phyloP scores from a whole-genome alignment of 1,140 invertebrate genomes.

The Drosophila tropicalis region DNA sequence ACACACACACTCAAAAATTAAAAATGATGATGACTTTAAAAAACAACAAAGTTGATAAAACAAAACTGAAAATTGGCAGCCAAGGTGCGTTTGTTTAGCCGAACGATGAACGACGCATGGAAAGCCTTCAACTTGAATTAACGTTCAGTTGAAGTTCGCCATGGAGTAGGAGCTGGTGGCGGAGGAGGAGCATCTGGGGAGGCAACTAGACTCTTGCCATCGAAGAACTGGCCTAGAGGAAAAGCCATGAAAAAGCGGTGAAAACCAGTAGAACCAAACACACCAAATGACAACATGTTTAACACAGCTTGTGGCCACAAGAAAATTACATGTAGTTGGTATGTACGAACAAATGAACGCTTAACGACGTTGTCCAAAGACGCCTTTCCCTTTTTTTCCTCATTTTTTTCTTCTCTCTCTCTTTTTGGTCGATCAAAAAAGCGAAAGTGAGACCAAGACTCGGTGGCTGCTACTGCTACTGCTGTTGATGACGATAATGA shows the following conservation, averaged over 20 bases:
- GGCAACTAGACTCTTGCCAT: slow-evolving; percentile 5
- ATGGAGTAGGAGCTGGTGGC: background rate
- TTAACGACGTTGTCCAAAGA: slow-evolving; percentile 49
- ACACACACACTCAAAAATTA: background rate
- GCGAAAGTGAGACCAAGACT: slow-evolving; percentile 13
- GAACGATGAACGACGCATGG: slow-evolving; percentile 13
- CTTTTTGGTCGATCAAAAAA: slow-evolving; percentile 18
- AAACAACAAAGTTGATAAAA: slow-evolving; percentile 45
- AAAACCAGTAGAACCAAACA: slow-evolving; percentile 7
- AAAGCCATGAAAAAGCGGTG: slow-evolving; percentile 11
- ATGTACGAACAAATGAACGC: slow-evolving; percentile 24
- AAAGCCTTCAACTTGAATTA: slow-evolving; percentile 72
- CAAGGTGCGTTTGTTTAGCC: slow-evolving; percentile 73
- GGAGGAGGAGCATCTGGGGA: background rate
- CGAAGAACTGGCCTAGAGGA: slow-evolving; percentile 17
- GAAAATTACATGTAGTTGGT: slow-evolving; percentile 19
- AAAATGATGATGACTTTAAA: slow-evolving; percentile 9
- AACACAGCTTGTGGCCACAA: slow-evolving; percentile 5
- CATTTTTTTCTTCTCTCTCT: background rate
- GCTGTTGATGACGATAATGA: slow-evolving; percentile 1
- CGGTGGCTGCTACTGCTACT: too few species aligned
- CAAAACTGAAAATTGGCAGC: slow-evolving; percentile 65
- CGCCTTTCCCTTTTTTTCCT: slow-evolving; percentile 4
- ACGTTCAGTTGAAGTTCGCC: slow-evolving; percentile 44
- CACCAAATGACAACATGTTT: slow-evolving; percentile 10